Evolutionary conservation across 2,113 vertebrate genomes (phyloP), one percentile per base, ranked within the genome.

Genomic region (Centropristis striata): DNA sequence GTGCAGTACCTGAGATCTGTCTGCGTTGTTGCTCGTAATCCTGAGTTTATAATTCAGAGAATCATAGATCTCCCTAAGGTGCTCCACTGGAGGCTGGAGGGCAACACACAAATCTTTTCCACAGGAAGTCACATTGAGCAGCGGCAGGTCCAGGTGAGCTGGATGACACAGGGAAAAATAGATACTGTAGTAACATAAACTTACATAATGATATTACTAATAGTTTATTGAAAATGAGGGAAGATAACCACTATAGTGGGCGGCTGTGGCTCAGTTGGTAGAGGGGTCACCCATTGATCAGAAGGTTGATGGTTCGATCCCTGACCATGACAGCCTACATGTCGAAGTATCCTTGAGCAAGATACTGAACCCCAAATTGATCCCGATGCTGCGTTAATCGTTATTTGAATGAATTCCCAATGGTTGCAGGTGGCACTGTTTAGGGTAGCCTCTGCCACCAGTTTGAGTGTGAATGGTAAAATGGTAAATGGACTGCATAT

Each of bases 131-230:
- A 91, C 68, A 0, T 13, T 77, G 44, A 93, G 63, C 44, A 47
- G 23, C 0, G 92, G 92, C 18, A 41, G 77, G 28, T 80, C 81
- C 81, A 93, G 64, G 1, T 71, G 1, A 21, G 70, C 92, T 93
- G 75, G 0, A 28, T n/a, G 27, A 51, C n/a, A 46, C 11, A 51
- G 7, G 61, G 2, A 68, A 41, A 1, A 11, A 9, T 1, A 39
- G 0, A 32, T 18, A 44, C 11, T 53, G 55, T 11, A 21, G n/a
- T 50, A 8, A 54, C 12, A 53, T 14, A 1, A 64, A 64, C 61
- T 28, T 15, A 46, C 21, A 9, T 11, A 8, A 44, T 47, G 5
- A 32, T n/a, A 5, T 53, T 53, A 21, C 21, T 12, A 25, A 27
- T 32, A 16, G 25, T 5, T 63, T 4, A 44, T 44, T 27, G 21